A percentile compares a stretch with the other conserved stretches of the same genome.
Conservation (phyloP, 2,113 vertebrate species). For the Amphilophus citrinellus region DNA sequence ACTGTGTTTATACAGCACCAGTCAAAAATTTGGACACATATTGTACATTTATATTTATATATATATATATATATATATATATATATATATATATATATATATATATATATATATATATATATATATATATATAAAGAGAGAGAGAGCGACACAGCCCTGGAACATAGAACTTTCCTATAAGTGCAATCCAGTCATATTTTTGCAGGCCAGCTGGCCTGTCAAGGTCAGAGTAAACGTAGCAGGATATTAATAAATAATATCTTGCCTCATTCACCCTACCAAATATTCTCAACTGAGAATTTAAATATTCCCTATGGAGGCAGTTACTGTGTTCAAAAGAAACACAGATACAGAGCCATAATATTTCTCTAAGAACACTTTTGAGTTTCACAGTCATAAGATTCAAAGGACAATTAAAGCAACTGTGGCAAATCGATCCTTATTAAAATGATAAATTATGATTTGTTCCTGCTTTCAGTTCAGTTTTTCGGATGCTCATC, state of each 20-base stretch:
- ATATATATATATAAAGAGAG: too few species aligned
- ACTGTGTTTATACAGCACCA: too few species aligned
- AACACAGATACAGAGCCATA: background rate
- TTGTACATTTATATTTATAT: too few species aligned
- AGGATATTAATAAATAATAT: background rate
- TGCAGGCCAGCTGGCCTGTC: too few species aligned
- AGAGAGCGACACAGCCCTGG: too few species aligned
- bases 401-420: constrained; percentile 21
- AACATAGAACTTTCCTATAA: too few species aligned
- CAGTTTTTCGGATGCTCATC: background rate
- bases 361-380: background rate
- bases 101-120: too few species aligned
- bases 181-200: too few species aligned
- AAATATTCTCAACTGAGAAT: background rate
- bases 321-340: background rate
- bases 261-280: background rate
- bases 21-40: too few species aligned
- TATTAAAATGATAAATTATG: constrained; percentile 8
- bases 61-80: too few species aligned
- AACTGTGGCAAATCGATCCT: constrained; percentile 6
- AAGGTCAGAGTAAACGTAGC: too few species aligned
- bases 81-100: too few species aligned
- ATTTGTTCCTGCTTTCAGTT: background rate
- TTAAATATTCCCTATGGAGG: background rate
- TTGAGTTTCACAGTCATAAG: background rate